Evolutionary conservation across 2,113 vertebrate genomes (phyloP).

Genomic region (Austrofundulus limnaeus): DNA sequence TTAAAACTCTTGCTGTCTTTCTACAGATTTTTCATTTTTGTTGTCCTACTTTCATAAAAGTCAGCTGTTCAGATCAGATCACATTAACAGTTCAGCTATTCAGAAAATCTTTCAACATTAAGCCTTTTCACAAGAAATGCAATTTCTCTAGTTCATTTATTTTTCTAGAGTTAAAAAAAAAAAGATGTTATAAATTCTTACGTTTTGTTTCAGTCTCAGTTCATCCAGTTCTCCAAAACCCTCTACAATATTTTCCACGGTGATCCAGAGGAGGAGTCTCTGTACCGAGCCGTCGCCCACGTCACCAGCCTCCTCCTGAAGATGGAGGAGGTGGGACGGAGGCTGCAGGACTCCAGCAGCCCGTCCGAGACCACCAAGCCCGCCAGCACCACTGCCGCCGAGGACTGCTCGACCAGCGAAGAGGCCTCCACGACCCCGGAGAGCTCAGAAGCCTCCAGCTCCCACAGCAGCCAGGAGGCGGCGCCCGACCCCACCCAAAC

Average conservation of each 20-base stretch:
- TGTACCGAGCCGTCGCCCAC: conserved; percentile 88
- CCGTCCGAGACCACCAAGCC: conserved; percentile 32
- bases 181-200: not conserved
- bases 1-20: too few relatives aligned
- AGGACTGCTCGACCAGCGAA: conserved; percentile 23
- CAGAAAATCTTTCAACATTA: too few relatives aligned
- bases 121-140: too few relatives aligned
- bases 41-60: too few relatives aligned
- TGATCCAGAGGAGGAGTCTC: conserved; percentile 88
- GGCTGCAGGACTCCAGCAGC: conserved; percentile 73
- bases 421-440: conserved; percentile 38
- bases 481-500: conserved; percentile 47
- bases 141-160: too few relatives aligned
- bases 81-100: too few relatives aligned
- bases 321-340: conserved; percentile 76
- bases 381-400: not conserved
- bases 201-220: conserved; percentile 82
- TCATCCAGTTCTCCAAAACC: conserved; percentile 96
- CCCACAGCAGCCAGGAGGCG: conserved; percentile 43
- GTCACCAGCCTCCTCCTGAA: conserved; percentile 88
- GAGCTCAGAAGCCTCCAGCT: conserved; percentile 50
- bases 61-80: too few relatives aligned
- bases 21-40: too few relatives aligned
- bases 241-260: conserved; percentile 94
- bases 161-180: not conserved